Base-by-base conservation (phyloP, 2,113 vertebrate genomes). In the Charadrius vociferus region DNA sequence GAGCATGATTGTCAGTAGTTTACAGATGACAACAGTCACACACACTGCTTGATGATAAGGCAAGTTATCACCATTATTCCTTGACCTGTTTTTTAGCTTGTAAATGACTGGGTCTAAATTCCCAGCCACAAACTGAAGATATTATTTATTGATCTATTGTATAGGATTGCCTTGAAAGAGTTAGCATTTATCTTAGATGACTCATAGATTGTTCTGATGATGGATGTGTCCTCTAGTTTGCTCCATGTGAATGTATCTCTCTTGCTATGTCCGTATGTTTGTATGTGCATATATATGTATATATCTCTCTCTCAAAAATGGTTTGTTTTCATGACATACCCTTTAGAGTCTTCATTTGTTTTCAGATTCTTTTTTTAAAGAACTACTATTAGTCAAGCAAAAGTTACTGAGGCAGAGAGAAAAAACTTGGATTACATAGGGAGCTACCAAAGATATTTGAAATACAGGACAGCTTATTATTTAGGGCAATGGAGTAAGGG, bases 141-240 rank as follows among this genome's bases (percentile, higher is more conserved):
- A 53, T 37, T 96, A 50, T 93, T 95, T 94, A 82, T 90, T 78
- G 88, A 77, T 92, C 90, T 87, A 41, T 96, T 97, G 82, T 88
- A 79, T 88, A n/a, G 91, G 68, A 71, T 79, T 83, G 82, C 74
- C 90, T 97, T 94, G 92, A 88, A 78, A 81, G 92, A 86, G 70
- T 84, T 94, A 72, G 63, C 63, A 23, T 93, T 94, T 95, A 23
- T 86, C 92, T 95, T 52, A 18, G 67, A 30, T 94, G 90, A 94
- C 86, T 95, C 92, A 91, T 8, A 56, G 78, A 50, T 74, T 78
- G 53, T 74, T 91, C 70, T 83, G 80, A 43, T 62, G 66, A 80
- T 47, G 79, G 50, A 88, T 50, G 16, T 82, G 73, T 79, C 89
- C 93, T 80, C 43, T 65, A 27, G 45, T 66, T 88, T 90, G 49